Conservation (phyloP, 2,888 invertebrate genomes). For the Xanthia togata region DNA sequence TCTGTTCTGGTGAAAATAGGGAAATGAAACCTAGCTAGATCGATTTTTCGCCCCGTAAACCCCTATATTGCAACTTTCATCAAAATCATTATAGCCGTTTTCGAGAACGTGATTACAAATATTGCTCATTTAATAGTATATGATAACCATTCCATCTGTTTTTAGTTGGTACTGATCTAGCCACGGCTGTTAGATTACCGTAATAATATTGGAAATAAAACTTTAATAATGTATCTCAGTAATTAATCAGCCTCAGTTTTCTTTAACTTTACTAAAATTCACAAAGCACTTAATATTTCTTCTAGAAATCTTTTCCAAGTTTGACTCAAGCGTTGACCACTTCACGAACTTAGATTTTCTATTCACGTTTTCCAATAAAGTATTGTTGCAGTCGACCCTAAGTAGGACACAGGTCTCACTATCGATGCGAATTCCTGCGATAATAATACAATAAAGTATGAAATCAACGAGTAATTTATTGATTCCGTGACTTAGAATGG, state of each 20-base stretch:
- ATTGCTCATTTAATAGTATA: too few relatives aligned
- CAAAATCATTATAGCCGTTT: too few relatives aligned
- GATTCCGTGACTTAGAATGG: conserved; percentile 21
- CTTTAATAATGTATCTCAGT: background rate
- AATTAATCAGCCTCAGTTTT: background rate
- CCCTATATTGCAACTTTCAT: too few relatives aligned
- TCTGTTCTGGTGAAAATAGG: too few relatives aligned
- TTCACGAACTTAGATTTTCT: conserved; percentile 47
- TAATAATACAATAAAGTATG: conserved; percentile 49
- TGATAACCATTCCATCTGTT: too few relatives aligned
- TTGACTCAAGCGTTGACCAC: conserved; percentile 8
- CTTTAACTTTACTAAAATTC: background rate
- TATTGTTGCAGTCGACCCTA: conserved; percentile 47
- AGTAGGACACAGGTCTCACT: conserved; percentile 37
- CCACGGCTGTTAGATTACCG: too few relatives aligned
- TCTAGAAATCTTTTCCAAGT: conserved; percentile 19
- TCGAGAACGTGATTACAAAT: too few relatives aligned
- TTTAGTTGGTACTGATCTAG: too few relatives aligned
- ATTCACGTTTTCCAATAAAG: conserved; percentile 53
- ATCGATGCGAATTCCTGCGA: conserved; percentile 35
- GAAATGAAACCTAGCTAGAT: too few relatives aligned
- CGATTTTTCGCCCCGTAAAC: too few relatives aligned
- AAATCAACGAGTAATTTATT: conserved; percentile 47
- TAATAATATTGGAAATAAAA: background rate
- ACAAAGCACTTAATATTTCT: background rate